These are phyloP conservation scores for Hippocampus mohnikei DNA, from an alignment of 2,113 vertebrate species.

Conservation along the genomic window DNA sequence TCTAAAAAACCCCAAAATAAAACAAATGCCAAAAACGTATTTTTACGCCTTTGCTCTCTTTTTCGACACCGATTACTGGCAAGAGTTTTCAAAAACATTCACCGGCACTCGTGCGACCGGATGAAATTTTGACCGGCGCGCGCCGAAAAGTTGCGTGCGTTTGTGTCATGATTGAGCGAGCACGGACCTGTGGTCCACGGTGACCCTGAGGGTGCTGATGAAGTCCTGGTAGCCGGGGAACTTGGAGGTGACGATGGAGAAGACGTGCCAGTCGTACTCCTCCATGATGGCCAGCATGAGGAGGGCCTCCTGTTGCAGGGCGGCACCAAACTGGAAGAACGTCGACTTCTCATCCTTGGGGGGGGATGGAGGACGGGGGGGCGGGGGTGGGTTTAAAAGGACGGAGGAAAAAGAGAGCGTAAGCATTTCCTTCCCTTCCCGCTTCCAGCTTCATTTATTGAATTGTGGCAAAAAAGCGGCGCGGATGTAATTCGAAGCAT, in stretches of 20 bases:
- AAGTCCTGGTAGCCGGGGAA: slow-evolving; percentile 95
- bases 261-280: slow-evolving; percentile 97
- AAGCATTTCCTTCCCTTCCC: neutral
- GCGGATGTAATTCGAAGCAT: slow-evolving; percentile 23
- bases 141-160: too few relatives aligned
- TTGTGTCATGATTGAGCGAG: too few relatives aligned
- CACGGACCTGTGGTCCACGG: slow-evolving; percentile 76
- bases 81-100: too few relatives aligned
- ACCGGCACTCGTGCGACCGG: too few relatives aligned
- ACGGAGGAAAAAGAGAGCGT: neutral
- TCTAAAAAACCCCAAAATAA: too few relatives aligned
- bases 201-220: slow-evolving; percentile 86
- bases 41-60: too few relatives aligned
- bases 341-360: slow-evolving; percentile 88
- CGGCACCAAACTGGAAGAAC: slow-evolving; percentile 97
- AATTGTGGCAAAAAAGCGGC: neutral
- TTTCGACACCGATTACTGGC: too few relatives aligned
- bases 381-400: slow-evolving; percentile 9
- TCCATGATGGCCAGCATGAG: slow-evolving; percentile 97
- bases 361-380: slow-evolving; percentile 22
- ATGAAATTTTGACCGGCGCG: too few relatives aligned
- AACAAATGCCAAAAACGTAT: too few relatives aligned
- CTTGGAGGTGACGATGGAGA: slow-evolving; percentile 95
- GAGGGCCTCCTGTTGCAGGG: slow-evolving; percentile 93
- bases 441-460: neutral